Evolutionary conservation across 2,797 vertebrate genomes (phyloP).

Genomic region (Oryzias sinensis): DNA sequence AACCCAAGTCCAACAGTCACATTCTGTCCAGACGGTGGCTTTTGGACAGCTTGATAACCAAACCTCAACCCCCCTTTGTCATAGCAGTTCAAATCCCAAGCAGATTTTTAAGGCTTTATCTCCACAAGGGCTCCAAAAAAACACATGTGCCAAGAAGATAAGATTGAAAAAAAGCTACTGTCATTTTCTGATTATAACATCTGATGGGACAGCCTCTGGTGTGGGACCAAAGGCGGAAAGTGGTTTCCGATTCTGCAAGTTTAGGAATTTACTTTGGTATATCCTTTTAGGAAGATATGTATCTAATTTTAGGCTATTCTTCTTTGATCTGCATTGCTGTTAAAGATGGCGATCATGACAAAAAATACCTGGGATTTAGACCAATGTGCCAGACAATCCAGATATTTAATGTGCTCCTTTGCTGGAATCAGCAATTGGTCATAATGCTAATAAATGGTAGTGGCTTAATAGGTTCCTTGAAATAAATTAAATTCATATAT

Average conservation of each 20-base stretch:
- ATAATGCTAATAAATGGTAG: neutral
- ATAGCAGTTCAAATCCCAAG: constrained; percentile 23
- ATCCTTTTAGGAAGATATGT: constrained; percentile 18
- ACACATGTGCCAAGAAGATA: constrained; percentile 61
- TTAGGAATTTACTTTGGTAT: constrained; percentile 27
- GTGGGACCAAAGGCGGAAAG: constrained; percentile 36
- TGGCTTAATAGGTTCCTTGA: neutral
- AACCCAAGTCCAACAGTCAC: constrained; percentile 45
- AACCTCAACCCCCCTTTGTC: constrained; percentile 53
- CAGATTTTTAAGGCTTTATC: constrained; percentile 57
- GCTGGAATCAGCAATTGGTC: neutral
- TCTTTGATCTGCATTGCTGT: constrained; percentile 7
- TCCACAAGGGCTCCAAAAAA: constrained; percentile 49
- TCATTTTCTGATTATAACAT: constrained; percentile 67
- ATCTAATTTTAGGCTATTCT: constrained; percentile 13
- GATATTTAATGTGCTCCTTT: too few relatives aligned
- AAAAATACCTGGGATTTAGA: too few relatives aligned
- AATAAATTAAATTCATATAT: neutral
- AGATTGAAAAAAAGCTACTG: constrained; percentile 53
- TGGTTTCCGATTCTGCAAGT: constrained; percentile 32
- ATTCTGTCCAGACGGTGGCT: constrained; percentile 29
- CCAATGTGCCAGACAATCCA: too few relatives aligned
- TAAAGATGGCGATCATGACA: constrained; percentile 1
- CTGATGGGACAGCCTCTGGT: constrained; percentile 57
- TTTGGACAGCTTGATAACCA: constrained; percentile 63